Evolutionary conservation across 2,888 invertebrate genomes (phyloP).

Genomic region (Ophioninae sp.): DNA sequence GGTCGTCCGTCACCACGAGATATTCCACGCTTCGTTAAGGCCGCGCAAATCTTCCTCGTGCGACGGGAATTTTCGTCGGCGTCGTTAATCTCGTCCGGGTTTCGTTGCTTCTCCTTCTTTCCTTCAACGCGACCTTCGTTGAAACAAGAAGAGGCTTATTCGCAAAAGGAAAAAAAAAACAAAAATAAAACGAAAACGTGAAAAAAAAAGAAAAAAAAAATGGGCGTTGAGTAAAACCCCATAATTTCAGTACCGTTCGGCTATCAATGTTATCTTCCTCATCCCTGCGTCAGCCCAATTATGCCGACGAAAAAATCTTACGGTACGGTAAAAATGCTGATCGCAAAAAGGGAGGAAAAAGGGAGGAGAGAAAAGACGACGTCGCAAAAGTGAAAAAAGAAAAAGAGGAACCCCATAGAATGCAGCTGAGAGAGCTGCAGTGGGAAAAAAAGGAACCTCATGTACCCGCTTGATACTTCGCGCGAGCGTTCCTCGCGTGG

Average conservation of each 20-base stretch:
- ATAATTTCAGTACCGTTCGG: background rate
- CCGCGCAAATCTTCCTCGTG: slow-evolving; percentile 61
- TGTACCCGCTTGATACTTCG: background rate
- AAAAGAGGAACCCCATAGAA: slow-evolving; percentile 42
- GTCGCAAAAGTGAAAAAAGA: slow-evolving; percentile 13
- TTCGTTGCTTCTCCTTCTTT: slow-evolving; percentile 40
- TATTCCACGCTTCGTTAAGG: slow-evolving; percentile 66
- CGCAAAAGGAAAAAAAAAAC: background rate
- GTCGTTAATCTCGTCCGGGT: slow-evolving; percentile 56
- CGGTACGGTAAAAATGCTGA: background rate
- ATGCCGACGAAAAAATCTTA: background rate
- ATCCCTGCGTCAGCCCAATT: background rate
- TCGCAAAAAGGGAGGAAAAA: background rate
- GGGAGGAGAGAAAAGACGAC: slow-evolving; percentile 32
- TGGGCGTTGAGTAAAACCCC: background rate
- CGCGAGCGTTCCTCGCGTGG: background rate
- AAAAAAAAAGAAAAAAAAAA: background rate
- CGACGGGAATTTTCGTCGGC: slow-evolving; percentile 51
- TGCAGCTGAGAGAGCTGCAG: slow-evolving; percentile 16
- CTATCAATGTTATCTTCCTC: background rate
- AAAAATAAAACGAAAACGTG: too few species aligned
- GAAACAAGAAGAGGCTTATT: slow-evolving; percentile 3
- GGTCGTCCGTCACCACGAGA: slow-evolving; percentile 54
- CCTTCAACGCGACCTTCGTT: slow-evolving; percentile 5
- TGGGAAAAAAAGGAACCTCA: slow-evolving; percentile 8